These are phyloP conservation scores for Prenolepis imparis DNA, from an alignment of 2,888 invertebrate genomes.

Conservation along the genomic window DNA sequence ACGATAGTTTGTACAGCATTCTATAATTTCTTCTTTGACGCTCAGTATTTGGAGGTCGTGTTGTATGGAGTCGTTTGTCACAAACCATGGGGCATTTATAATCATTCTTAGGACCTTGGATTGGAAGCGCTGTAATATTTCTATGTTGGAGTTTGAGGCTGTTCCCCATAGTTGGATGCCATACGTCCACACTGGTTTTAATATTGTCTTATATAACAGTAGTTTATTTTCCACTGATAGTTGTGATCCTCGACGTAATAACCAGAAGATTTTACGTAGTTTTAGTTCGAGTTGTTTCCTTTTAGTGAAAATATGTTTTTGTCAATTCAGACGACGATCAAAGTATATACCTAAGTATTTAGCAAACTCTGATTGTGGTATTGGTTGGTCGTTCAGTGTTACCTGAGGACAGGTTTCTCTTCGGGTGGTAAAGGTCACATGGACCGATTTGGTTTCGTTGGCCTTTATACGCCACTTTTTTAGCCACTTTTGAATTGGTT, in stretches of 20 bases:
- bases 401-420: no score
- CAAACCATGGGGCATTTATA: neutral
- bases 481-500: no score
- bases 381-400: neutral
- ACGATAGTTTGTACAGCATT: neutral
- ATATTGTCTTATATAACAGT: neutral
- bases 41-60: neutral
- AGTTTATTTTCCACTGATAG: neutral
- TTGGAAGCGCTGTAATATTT: slow-evolving; percentile 7
- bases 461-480: no score
- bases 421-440: no score
- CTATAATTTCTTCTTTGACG: neutral
- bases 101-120: neutral
- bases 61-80: slow-evolving; percentile 1
- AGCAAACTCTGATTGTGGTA: neutral
- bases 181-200: neutral
- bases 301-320: neutral
- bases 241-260: neutral
- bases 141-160: neutral
- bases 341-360: neutral
- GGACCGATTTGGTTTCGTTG: no score
- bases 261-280: neutral
- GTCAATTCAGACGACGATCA: neutral
- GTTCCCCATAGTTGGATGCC: neutral
- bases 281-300: neutral